phyloP scores from a whole-genome alignment of 2,797 vertebrate genomes.

The Microctenopoma lineatum region DNA sequence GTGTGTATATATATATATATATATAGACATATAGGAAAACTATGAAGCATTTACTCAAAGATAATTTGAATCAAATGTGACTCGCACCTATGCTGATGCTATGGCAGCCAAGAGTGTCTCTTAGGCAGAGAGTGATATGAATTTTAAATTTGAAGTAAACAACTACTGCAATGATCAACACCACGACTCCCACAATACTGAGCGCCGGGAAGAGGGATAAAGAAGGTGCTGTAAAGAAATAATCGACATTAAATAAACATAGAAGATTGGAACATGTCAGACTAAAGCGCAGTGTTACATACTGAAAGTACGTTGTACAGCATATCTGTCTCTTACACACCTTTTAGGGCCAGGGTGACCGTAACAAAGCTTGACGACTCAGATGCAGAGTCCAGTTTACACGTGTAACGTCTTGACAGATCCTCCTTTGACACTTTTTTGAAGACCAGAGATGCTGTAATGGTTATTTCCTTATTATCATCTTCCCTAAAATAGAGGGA shows the following conservation, averaged over 20 bases:
- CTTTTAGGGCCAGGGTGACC: constrained; percentile 49
- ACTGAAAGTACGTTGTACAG: background rate
- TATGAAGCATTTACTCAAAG: background rate
- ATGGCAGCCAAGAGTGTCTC: constrained; percentile 59
- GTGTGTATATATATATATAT: too few relatives aligned
- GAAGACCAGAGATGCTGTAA: constrained; percentile 55
- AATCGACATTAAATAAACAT: background rate
- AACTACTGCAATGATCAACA: constrained; percentile 22
- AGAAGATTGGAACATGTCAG: background rate
- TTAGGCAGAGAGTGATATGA: constrained; percentile 62
- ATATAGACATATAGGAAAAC: background rate
- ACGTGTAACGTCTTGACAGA: constrained; percentile 57
- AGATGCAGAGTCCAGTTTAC: constrained; percentile 22
- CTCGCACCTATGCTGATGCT: constrained; percentile 56
- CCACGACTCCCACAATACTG: background rate
- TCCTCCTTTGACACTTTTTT: constrained; percentile 50
- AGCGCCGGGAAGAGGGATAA: constrained; percentile 18
- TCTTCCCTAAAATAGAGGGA: constrained; percentile 16
- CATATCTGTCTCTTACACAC: constrained; percentile 16
- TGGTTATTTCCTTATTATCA: accelerated
- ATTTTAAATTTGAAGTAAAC: constrained; percentile 66
- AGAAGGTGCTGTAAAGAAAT: constrained; percentile 31
- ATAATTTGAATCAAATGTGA: background rate
- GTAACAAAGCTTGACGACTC: background rate
- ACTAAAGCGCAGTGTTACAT: background rate